A percentile compares a stretch with the other conserved stretches of the same genome.
These are phyloP conservation scores for Podarcis cretensis DNA, from an alignment of 2,113 vertebrate genomes.

Conservation along the genomic window DNA sequence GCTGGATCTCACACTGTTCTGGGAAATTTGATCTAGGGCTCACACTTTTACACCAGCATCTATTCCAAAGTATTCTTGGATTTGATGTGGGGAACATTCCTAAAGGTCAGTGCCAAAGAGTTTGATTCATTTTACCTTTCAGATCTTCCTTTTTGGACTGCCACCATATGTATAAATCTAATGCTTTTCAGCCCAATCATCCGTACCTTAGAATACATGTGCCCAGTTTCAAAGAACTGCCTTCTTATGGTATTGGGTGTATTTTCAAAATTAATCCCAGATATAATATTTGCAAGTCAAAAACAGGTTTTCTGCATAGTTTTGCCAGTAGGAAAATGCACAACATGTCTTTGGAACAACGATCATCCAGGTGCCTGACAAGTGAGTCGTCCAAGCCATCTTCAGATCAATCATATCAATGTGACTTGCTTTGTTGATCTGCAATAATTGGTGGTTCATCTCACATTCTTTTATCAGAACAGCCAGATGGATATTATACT, in stretches of 20 bases:
- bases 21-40: not conserved
- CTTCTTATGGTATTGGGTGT: not conserved
- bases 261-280: slow-evolving; percentile 54
- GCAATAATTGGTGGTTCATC: slow-evolving; percentile 46
- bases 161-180: not conserved
- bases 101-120: not conserved
- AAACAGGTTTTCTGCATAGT: slow-evolving; percentile 70
- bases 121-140: not conserved
- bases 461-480: slow-evolving; percentile 53
- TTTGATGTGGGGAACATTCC: not conserved
- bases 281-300: slow-evolving; percentile 67
- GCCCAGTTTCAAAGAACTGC: not conserved
- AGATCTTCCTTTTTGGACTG: not conserved
- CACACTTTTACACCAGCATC: not conserved
- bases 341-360: slow-evolving; percentile 61
- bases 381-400: slow-evolving; percentile 65
- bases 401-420: slow-evolving; percentile 66
- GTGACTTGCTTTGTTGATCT: slow-evolving; percentile 64
- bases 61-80: not conserved
- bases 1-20: not conserved
- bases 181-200: not conserved
- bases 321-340: slow-evolving; percentile 66
- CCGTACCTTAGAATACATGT: not conserved
- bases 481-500: slow-evolving; percentile 40
- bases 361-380: slow-evolving; percentile 52